Percentiles rank a stretch among this genome's conserved stretches.
These are phyloP conservation scores for Sternarchorhynchus goeldii DNA, from an alignment of 2,797 vertebrate genomes.

Conservation along the genomic window DNA sequence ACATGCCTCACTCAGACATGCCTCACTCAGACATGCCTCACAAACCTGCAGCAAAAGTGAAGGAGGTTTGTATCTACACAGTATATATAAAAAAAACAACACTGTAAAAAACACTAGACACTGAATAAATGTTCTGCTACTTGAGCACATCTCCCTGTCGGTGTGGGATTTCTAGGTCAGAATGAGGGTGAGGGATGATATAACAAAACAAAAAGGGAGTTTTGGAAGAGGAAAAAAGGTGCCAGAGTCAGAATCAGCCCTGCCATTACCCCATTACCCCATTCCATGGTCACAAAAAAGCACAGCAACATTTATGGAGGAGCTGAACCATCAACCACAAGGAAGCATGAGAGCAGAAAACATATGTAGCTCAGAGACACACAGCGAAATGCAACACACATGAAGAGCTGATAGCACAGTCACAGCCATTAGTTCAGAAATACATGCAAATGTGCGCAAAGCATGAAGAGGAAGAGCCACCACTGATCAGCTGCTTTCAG, in stretches of 20 bases:
- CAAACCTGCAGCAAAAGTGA: neutral
- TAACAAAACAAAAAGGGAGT: slow-evolving; percentile 34
- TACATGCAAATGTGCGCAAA: neutral
- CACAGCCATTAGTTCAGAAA: neutral
- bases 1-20: neutral
- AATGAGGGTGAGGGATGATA: neutral
- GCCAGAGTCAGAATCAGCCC: slow-evolving; percentile 6
- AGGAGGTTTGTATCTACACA: too few relatives aligned
- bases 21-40: too few relatives aligned
- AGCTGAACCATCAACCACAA: slow-evolving; percentile 1
- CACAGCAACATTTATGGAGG: slow-evolving; percentile 29
- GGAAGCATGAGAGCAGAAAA: slow-evolving; percentile 8
- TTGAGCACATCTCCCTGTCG: too few relatives aligned
- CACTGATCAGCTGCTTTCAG: too few relatives aligned
- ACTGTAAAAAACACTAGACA: neutral
- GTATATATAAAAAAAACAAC: too few relatives aligned
- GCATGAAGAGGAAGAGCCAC: neutral
- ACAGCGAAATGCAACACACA: neutral
- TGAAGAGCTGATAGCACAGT: neutral
- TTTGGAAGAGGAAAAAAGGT: neutral
- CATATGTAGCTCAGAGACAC: neutral
- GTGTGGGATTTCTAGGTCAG: neutral
- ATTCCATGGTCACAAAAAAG: slow-evolving; percentile 25
- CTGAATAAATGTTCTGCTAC: neutral
- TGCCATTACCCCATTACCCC: slow-evolving; percentile 6